These are phyloP conservation scores for Neoitamus cyanurus DNA, from an alignment of 2,888 invertebrate genomes.

Conservation along the genomic window DNA sequence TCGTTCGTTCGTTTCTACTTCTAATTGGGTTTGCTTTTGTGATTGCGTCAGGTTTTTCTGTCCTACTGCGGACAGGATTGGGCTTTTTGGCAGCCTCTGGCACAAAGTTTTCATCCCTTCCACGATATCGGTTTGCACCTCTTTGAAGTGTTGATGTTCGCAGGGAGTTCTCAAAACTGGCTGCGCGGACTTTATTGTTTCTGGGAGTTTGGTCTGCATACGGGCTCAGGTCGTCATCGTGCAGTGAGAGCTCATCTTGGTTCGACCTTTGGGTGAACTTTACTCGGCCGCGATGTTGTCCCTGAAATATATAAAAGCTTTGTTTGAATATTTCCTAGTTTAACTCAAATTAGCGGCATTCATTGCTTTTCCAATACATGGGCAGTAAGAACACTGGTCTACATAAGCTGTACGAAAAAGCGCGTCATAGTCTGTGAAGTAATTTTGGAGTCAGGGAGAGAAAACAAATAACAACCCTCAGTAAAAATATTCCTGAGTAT, in stretches of 20 bases:
- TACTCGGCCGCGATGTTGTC: slow-evolving; percentile 55
- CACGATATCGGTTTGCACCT: slow-evolving; percentile 50
- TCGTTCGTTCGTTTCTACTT: background rate
- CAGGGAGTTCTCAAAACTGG: slow-evolving; percentile 42
- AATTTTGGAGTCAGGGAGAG: too few relatives aligned
- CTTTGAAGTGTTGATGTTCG: slow-evolving; percentile 46
- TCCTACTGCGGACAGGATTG: slow-evolving; percentile 21
- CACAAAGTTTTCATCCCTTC: background rate
- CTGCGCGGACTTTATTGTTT: slow-evolving; percentile 46
- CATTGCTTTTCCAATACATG: too few relatives aligned
- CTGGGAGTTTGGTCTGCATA: slow-evolving; percentile 42
- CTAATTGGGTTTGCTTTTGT: slow-evolving; percentile 6
- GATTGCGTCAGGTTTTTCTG: background rate
- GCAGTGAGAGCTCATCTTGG: background rate
- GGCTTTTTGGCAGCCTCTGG: slow-evolving; percentile 7
- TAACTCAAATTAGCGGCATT: too few relatives aligned
- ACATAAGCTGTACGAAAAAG: too few relatives aligned
- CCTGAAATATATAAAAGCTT: slow-evolving; percentile 49
- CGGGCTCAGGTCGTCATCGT: slow-evolving; percentile 2
- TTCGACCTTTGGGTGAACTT: slow-evolving; percentile 47
- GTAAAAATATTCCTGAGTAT: too few relatives aligned
- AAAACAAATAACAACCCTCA: too few relatives aligned
- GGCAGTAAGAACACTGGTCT: too few relatives aligned
- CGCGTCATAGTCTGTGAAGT: too few relatives aligned
- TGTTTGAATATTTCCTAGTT: too few relatives aligned